Percentiles rank a stretch among this genome's conserved stretches.
These are phyloP conservation scores for Aphelinus certus DNA, from an alignment of 1,140 invertebrate species.

Conservation along the genomic window DNA sequence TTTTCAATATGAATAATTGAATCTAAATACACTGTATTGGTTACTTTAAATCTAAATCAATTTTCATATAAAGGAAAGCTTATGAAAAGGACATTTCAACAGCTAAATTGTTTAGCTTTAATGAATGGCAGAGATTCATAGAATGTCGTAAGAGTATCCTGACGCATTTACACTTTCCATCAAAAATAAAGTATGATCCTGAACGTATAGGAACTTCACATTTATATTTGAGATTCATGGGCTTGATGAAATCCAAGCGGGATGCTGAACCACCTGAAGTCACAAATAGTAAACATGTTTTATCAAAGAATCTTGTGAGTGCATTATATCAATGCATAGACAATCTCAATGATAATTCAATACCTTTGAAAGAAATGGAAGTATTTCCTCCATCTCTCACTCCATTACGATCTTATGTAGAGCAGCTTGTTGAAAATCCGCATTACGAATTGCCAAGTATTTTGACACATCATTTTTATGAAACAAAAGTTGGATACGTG, in stretches of 20 bases:
- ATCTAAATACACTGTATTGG: not conserved
- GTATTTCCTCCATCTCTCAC: slow-evolving; percentile 56
- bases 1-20: too few relatives aligned
- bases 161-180: slow-evolving; percentile 66
- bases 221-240: slow-evolving; percentile 52
- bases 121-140: slow-evolving; percentile 72
- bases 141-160: slow-evolving; percentile 69
- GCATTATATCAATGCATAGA: slow-evolving; percentile 46
- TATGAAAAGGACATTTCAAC: slow-evolving; percentile 45
- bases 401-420: slow-evolving; percentile 56
- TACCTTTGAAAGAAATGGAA: slow-evolving; percentile 36
- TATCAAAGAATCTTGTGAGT: too few relatives aligned
- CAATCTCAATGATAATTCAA: slow-evolving; percentile 41
- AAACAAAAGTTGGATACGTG: slow-evolving; percentile 54
- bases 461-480: slow-evolving; percentile 50
- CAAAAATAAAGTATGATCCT: slow-evolving; percentile 57
- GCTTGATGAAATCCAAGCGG: slow-evolving; percentile 27
- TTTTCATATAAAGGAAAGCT: slow-evolving; percentile 46
- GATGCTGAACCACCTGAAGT: too few relatives aligned
- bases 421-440: slow-evolving; percentile 50
- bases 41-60: not conserved
- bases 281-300: too few relatives aligned
- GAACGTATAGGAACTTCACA: slow-evolving; percentile 45
- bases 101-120: slow-evolving; percentile 68
- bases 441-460: slow-evolving; percentile 50